These are phyloP conservation scores for Alexandromys fortis DNA, from an alignment of 2,113 vertebrate genomes.

Conservation along the genomic window DNA sequence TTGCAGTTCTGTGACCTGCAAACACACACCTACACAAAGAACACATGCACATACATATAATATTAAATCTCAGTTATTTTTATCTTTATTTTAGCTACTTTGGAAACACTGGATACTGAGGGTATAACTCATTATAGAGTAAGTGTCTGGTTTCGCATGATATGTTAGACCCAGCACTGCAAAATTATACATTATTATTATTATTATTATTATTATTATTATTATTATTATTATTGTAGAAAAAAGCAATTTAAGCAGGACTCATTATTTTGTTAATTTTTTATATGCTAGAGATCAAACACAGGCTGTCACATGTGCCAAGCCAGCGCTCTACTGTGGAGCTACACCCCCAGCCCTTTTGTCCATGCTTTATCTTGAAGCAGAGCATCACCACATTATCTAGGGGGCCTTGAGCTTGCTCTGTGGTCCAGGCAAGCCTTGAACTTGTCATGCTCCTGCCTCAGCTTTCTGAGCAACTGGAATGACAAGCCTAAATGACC, in stretches of 20 bases:
- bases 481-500: background rate
- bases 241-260: background rate
- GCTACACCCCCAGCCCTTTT: background rate
- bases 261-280: background rate
- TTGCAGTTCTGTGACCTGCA: background rate
- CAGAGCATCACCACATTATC: background rate
- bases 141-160: background rate
- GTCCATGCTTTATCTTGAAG: background rate
- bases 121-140: background rate
- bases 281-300: background rate
- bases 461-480: background rate
- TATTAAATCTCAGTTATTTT: background rate
- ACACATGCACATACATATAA: background rate
- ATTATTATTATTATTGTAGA: too few species aligned
- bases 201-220: too few species aligned
- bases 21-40: background rate
- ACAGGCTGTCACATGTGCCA: background rate
- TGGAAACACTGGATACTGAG: background rate
- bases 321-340: background rate
- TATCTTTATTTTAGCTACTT: background rate
- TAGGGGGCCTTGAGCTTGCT: background rate
- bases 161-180: background rate
- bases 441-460: background rate
- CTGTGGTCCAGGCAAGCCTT: background rate
- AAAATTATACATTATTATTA: background rate